phyloP scores from a whole-genome alignment of 1,140 invertebrate species.

The Charaxes varanes region DNA sequence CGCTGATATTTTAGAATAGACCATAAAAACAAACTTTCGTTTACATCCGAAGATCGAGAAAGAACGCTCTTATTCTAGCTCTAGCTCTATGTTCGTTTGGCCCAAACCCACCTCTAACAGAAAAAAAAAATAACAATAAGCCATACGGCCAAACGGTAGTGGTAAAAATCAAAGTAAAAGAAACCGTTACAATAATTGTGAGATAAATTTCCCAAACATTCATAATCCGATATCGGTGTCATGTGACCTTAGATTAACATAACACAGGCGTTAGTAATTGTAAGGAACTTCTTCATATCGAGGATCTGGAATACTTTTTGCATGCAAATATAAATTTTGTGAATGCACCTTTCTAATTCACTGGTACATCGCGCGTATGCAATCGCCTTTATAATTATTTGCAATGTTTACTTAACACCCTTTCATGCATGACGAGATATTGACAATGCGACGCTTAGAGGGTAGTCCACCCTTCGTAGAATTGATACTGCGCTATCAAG shows the following conservation, averaged over 20 bases:
- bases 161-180: slow-evolving; percentile 3
- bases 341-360: slow-evolving; percentile 42
- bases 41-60: no score
- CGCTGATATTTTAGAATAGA: no score
- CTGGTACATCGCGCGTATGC: slow-evolving; percentile 40
- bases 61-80: no score
- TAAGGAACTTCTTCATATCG: slow-evolving; percentile 42
- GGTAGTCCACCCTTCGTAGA: slow-evolving; percentile 30
- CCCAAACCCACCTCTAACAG: no score
- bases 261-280: slow-evolving; percentile 48
- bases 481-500: slow-evolving; percentile 11
- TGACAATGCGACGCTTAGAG: slow-evolving; percentile 48
- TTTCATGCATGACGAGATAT: slow-evolving; percentile 72
- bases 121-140: background rate
- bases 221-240: slow-evolving; percentile 70
- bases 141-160: background rate
- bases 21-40: no score
- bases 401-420: slow-evolving; percentile 76
- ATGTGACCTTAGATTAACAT: slow-evolving; percentile 64
- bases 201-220: slow-evolving; percentile 39
- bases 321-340: slow-evolving; percentile 65
- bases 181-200: slow-evolving; percentile 13
- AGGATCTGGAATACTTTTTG: slow-evolving; percentile 44
- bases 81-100: no score
- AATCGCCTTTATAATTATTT: slow-evolving; percentile 73